Evolutionary conservation across 1,140 invertebrate species (phyloP), one percentile per base, ranked within the genome.

Genomic region (Reticulitermes speratus): DNA sequence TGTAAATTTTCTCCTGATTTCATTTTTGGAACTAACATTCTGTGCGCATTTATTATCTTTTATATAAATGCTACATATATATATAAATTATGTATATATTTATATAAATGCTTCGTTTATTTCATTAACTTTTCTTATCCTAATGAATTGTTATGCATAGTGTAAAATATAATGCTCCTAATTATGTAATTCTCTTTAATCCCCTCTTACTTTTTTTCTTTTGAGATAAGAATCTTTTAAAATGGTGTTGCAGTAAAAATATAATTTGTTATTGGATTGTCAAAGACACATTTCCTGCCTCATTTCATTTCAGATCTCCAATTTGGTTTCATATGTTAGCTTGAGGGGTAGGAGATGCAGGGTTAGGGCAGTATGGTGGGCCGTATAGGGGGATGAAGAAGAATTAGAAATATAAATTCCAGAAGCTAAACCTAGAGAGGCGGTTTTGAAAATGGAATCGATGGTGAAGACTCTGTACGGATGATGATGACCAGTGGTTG

Each of bases 331-430:
- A 30, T 75, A 75, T 9, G 1, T 8, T 25, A 75, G 65, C n/a
- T 75, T 75, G 65, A 75, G n/a, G 65, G 65, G 65, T 30, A 75
- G n/a, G 65, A 75, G 25, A 55, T 55, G 52, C 19, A 12, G 52
- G 52, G 52, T 12, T 12, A 55, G 52, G 52, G 52, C 1, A 55
- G 52, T 55, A 55, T 55, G 19, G 52, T 55, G 65, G 65, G 65
- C 25, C 6, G n/a, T 30, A 25, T n/a, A 75, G n/a, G n/a, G 65
- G 65, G 65, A 75, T 30, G 65, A 30, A 75, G 65, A 75, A 75
- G 65, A 75, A 75, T 75, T 75, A 75, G 65, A 75, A 75, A 75
- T 75, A 75, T 75, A 75, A 75, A 75, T 75, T 75, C 65, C 65
- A 75, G 65, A 75, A 75, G 65, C 65, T n/a, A 25, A 75, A 14